Percentiles rank a stretch among this genome's conserved stretches.
phyloP scores from a whole-genome alignment of 2,797 vertebrate genomes.

The Melanotaenia parkinsoni region DNA sequence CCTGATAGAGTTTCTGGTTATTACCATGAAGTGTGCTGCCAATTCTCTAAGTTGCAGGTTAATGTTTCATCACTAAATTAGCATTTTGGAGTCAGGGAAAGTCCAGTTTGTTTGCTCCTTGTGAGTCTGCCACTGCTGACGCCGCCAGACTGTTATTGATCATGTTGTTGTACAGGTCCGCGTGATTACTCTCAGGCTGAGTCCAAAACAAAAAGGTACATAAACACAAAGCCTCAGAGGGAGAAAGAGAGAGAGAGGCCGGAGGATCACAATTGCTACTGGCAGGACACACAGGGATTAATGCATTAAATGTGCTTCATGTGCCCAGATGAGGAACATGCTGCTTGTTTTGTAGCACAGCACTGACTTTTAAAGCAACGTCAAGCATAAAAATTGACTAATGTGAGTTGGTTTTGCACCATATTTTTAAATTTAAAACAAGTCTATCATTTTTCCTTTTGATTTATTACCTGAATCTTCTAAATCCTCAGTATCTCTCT shows the following conservation, averaged over 20 bases:
- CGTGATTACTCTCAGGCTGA: constrained; percentile 59
- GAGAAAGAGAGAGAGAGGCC: constrained; percentile 18
- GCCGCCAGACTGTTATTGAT: constrained; percentile 62
- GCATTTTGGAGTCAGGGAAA: constrained; percentile 38
- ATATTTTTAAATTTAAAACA: neutral
- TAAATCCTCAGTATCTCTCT: no score
- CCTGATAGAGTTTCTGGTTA: constrained; percentile 45
- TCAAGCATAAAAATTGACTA: neutral
- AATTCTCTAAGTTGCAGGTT: constrained; percentile 58
- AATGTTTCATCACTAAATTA: constrained; percentile 62
- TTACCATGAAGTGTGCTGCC: constrained; percentile 42
- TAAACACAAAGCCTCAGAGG: constrained; percentile 25
- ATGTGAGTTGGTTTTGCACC: constrained; percentile 1
- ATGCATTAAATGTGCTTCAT: constrained; percentile 17
- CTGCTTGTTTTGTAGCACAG: constrained; percentile 1
- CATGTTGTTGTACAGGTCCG: constrained; percentile 52
- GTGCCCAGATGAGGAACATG: constrained; percentile 6
- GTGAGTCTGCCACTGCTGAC: constrained; percentile 49
- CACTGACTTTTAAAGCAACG: neutral
- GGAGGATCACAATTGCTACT: constrained; percentile 1
- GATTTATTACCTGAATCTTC: no score
- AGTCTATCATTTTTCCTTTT: neutral
- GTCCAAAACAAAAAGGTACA: constrained; percentile 53
- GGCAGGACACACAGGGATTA: constrained; percentile 28
- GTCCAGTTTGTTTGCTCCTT: constrained; percentile 38